Percentiles rank a stretch among this genome's conserved stretches.
Evolutionary conservation across 2,797 vertebrate genomes (phyloP).

Genomic region (Gobio occitaniae): DNA sequence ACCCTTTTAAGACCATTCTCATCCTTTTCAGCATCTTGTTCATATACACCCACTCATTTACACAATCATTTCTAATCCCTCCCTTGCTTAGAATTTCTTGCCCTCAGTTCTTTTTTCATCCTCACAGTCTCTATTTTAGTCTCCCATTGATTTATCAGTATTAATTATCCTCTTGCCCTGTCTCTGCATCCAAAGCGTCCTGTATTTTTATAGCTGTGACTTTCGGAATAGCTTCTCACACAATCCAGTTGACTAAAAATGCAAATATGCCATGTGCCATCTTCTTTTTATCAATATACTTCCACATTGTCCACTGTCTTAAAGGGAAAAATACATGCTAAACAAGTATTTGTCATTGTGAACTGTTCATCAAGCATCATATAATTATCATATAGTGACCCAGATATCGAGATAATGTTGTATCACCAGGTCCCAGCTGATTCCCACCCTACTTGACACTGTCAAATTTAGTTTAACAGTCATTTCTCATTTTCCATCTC

Average conservation of each 20-base stretch:
- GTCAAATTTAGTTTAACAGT: constrained; percentile 28
- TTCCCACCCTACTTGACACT: constrained; percentile 11
- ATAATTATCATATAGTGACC: constrained; percentile 20
- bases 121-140: not conserved
- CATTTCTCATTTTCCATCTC: constrained; percentile 20
- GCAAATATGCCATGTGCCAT: constrained; percentile 3
- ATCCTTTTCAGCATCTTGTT: not conserved
- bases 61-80: not conserved
- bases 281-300: not conserved
- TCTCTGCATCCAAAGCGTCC: not conserved
- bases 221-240: not conserved
- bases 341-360: not conserved
- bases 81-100: not conserved
- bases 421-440: not conserved
- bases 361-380: not conserved
- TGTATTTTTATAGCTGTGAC: not conserved
- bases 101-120: not conserved
- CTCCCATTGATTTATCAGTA: not conserved
- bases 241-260: constrained; percentile 36
- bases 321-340: no score
- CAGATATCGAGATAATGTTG: not conserved
- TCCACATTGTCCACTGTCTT: not conserved
- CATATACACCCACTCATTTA: not conserved
- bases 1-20: not conserved
- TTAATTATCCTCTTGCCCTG: not conserved